phyloP scores from a whole-genome alignment of 1,140 invertebrate species.

The Periplaneta americana region DNA sequence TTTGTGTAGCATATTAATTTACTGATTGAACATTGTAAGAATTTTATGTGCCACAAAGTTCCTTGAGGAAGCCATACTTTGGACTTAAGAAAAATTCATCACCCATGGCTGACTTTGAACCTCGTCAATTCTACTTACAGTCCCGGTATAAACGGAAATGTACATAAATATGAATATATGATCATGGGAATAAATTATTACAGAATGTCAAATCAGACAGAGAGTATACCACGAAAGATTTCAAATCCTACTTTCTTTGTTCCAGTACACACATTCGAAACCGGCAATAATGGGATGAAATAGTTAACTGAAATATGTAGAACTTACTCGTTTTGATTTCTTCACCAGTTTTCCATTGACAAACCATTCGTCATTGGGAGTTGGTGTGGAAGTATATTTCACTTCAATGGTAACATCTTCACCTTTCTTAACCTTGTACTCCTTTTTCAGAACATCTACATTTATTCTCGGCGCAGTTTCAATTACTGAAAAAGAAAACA shows the following conservation, averaged over 20 bases:
- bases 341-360: conserved; percentile 59
- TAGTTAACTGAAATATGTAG: too few species aligned
- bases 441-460: conserved; percentile 49
- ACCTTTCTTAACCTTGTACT: conserved; percentile 61
- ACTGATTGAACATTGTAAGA: too few species aligned
- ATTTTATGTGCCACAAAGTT: too few species aligned
- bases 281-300: too few species aligned
- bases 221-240: neutral
- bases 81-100: too few species aligned
- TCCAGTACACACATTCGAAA: too few species aligned
- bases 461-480: conserved; percentile 62
- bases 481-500: conserved; percentile 45
- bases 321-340: conserved; percentile 49
- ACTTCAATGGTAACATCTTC: conserved; percentile 64
- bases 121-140: too few species aligned
- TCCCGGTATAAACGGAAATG: neutral
- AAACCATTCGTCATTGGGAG: conserved; percentile 69
- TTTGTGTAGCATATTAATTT: too few species aligned
- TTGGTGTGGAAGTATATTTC: conserved; percentile 63
- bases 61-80: too few species aligned
- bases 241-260: too few species aligned
- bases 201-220: neutral
- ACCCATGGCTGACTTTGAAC: too few species aligned
- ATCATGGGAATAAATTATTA: neutral
- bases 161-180: neutral